phyloP scores from a whole-genome alignment of 2,888 invertebrate genomes.

The Xestobium rufovillosum region DNA sequence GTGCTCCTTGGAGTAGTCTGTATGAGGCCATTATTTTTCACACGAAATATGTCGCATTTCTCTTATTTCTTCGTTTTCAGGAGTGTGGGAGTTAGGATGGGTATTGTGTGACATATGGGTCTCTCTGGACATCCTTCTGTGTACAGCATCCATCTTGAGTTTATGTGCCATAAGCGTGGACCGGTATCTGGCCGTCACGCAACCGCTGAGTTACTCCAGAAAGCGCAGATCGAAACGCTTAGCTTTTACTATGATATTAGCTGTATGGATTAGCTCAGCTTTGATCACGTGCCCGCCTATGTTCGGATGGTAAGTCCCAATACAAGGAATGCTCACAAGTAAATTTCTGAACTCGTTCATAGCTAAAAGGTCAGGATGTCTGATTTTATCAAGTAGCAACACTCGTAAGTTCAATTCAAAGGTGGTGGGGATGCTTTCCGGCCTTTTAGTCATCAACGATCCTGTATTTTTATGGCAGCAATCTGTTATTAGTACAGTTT shows the following conservation, averaged over 20 bases:
- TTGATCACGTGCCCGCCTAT: slow-evolving; percentile 92
- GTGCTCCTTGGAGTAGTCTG: no score
- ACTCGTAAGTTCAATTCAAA: no score
- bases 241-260: slow-evolving; percentile 78
- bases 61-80: no score
- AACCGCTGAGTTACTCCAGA: slow-evolving; percentile 85
- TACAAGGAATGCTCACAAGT: slow-evolving; percentile 4
- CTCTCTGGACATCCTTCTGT: slow-evolving; percentile 85
- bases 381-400: no score
- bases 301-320: slow-evolving; percentile 74
- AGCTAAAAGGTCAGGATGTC: no score
- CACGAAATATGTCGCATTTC: no score
- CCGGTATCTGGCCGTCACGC: slow-evolving; percentile 87
- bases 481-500: no score
- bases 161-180: slow-evolving; percentile 88
- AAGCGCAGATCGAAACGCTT: slow-evolving; percentile 77
- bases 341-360: no score
- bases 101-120: slow-evolving; percentile 87
- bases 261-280: slow-evolving; percentile 85
- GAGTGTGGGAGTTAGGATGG: slow-evolving; percentile 84
- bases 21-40: slow-evolving; percentile 2
- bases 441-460: no score
- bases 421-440: no score
- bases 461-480: no score
- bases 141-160: slow-evolving; percentile 89